phyloP scores from a whole-genome alignment of 2,113 vertebrate species.

The Cairina moschata region DNA sequence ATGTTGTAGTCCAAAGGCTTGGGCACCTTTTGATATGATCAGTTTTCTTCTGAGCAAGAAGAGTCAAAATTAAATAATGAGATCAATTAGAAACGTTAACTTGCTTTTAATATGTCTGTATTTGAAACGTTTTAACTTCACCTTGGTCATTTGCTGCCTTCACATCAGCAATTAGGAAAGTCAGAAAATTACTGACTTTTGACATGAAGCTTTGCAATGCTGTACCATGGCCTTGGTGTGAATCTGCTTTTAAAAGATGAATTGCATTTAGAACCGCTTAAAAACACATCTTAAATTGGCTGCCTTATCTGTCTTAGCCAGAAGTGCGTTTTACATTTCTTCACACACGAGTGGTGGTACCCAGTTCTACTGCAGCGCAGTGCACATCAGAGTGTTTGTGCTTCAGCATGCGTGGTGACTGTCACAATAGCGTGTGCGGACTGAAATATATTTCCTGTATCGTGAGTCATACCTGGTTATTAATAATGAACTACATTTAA shows the following conservation, averaged over 20 bases:
- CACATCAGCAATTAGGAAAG: slow-evolving; percentile 43
- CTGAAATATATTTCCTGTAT: slow-evolving; percentile 33
- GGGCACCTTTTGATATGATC: background rate
- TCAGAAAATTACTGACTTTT: slow-evolving; percentile 64
- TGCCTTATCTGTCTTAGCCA: slow-evolving; percentile 77
- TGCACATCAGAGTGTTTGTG: slow-evolving; percentile 27
- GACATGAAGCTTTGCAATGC: slow-evolving; percentile 43
- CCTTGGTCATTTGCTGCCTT: background rate
- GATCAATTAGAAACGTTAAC: slow-evolving; percentile 27
- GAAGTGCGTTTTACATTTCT: slow-evolving; percentile 66
- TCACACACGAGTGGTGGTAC: background rate
- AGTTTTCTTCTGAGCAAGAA: slow-evolving; percentile 5
- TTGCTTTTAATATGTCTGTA: background rate
- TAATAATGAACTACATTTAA: slow-evolving; percentile 30
- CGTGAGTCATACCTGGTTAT: background rate
- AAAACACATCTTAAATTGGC: slow-evolving; percentile 50
- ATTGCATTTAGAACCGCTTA: slow-evolving; percentile 67
- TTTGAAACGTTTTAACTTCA: background rate
- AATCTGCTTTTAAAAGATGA: slow-evolving; percentile 70
- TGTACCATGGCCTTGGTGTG: slow-evolving; percentile 63
- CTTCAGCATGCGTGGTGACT: slow-evolving; percentile 11
- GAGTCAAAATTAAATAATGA: background rate
- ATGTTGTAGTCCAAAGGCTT: background rate
- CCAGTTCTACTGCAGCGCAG: rapidly evolving
- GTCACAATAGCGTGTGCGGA: background rate